phyloP scores from a whole-genome alignment of 2,888 invertebrate genomes.

The Yponomeuta sedellus region DNA sequence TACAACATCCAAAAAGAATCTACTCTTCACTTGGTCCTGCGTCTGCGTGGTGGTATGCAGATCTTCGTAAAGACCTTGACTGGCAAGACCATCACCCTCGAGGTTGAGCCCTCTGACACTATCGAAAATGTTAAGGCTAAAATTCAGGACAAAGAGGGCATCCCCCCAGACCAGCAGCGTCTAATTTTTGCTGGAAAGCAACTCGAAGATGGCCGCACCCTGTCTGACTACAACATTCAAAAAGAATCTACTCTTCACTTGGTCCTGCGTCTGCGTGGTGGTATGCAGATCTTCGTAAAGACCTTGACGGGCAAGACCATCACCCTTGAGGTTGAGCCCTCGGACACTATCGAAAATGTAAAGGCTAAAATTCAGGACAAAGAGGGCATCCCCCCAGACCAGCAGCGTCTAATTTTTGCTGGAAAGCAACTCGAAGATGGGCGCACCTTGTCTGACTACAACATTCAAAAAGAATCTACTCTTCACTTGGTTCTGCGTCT shows the following conservation, averaged over 20 bases:
- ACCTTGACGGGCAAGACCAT: conserved; percentile 53
- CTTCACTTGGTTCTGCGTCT: conserved; percentile 26
- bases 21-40: conserved; percentile 45
- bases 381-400: conserved; percentile 26
- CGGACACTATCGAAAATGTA: conserved; percentile 28
- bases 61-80: conserved; percentile 53
- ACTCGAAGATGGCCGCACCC: conserved; percentile 48
- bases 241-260: conserved; percentile 50
- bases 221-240: conserved; percentile 53
- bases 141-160: conserved; percentile 58
- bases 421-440: conserved; percentile 26
- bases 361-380: conserved; percentile 27
- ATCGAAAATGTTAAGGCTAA: conserved; percentile 62
- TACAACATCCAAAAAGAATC: conserved; percentile 58
- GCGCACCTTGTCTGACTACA: conserved; percentile 25
- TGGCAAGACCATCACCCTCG: conserved; percentile 50
- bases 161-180: conserved; percentile 56
- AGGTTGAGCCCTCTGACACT: conserved; percentile 53
- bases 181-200: conserved; percentile 54
- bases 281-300: conserved; percentile 60
- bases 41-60: conserved; percentile 55
- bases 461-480: conserved; percentile 26
- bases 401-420: conserved; percentile 25
- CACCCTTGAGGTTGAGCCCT: conserved; percentile 47
- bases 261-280: conserved; percentile 48